These are phyloP conservation scores for Sarcophaga rosellei DNA, from an alignment of 2,888 invertebrate species.

Conservation along the genomic window DNA sequence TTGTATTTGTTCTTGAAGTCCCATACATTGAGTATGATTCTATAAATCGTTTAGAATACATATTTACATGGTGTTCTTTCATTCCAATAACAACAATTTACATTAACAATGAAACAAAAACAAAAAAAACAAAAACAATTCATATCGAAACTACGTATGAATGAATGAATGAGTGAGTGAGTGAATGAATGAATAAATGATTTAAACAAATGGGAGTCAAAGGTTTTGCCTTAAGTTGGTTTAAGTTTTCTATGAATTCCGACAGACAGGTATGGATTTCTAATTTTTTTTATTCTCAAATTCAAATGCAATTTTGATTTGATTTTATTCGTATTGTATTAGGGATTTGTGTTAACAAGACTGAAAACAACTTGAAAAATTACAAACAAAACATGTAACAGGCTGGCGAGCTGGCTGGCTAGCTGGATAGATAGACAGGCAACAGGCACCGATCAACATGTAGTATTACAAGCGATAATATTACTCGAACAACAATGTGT, in stretches of 20 bases:
- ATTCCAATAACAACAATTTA: conserved; percentile 23
- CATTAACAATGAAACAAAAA: neutral
- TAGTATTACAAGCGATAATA: conserved; percentile 52
- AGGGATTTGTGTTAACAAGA: conserved; percentile 38
- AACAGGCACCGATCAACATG: conserved; percentile 18
- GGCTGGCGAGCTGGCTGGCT: neutral
- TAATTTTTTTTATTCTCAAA: neutral
- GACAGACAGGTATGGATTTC: neutral
- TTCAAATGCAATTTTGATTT: neutral
- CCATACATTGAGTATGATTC: too few relatives aligned
- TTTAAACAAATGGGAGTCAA: conserved; percentile 56
- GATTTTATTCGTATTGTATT: conserved; percentile 31
- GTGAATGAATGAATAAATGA: conserved; percentile 6
- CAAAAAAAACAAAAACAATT: too few relatives aligned
- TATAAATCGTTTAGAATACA: too few relatives aligned
- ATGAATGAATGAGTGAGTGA: neutral
- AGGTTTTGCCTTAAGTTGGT: conserved; percentile 40
- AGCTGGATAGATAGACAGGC: neutral
- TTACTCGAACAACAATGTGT: conserved; percentile 49
- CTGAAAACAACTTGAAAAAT: neutral
- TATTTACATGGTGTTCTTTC: neutral
- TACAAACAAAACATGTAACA: neutral
- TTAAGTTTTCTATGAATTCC: neutral
- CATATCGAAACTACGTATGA: neutral
- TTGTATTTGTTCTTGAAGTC: neutral